Percentiles rank a stretch among this genome's conserved stretches.
phyloP scores from a whole-genome alignment of 2,888 invertebrate genomes.

The Silvanus unidentatus region DNA sequence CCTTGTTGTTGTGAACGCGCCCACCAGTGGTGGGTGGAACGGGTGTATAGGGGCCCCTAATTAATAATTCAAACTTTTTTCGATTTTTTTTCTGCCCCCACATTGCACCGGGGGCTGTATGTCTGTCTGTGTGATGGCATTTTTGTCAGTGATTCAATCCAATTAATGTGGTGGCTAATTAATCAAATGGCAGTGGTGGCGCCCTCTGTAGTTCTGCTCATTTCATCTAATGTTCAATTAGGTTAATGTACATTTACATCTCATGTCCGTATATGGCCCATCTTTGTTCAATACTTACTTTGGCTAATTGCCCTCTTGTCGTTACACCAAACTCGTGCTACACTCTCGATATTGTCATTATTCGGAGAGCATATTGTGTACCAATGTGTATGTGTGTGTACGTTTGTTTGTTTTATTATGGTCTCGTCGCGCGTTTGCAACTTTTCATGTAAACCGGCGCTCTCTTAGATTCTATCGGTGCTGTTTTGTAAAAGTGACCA shows the following conservation, averaged over 20 bases:
- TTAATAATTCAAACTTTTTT: too few species aligned
- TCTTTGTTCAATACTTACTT: slow-evolving; percentile 42
- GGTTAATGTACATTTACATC: slow-evolving; percentile 50
- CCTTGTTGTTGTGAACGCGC: slow-evolving; percentile 8
- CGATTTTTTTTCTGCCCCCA: too few species aligned
- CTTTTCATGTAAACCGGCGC: slow-evolving; percentile 32
- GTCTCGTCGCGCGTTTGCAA: slow-evolving; percentile 27
- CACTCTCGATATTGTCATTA: slow-evolving; percentile 8
- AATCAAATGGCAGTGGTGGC: slow-evolving; percentile 39
- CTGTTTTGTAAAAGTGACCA: slow-evolving; percentile 37
- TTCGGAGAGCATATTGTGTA: background rate
- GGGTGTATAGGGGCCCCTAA: too few species aligned
- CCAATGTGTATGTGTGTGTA: background rate
- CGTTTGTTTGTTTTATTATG: background rate
- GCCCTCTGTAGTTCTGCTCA: slow-evolving; percentile 46
- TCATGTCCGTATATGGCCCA: slow-evolving; percentile 31
- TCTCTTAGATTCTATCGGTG: slow-evolving; percentile 29
- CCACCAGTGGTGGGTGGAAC: too few species aligned
- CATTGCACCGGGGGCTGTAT: background rate
- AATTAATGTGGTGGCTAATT: slow-evolving; percentile 32
- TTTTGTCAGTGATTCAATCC: too few species aligned
- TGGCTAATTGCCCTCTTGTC: slow-evolving; percentile 44
- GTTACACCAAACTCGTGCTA: slow-evolving; percentile 26
- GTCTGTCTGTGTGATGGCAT: background rate
- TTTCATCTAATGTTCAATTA: slow-evolving; percentile 51